Conservation (phyloP, 2,113 vertebrate species). For the Thunnus maccoyii region DNA sequence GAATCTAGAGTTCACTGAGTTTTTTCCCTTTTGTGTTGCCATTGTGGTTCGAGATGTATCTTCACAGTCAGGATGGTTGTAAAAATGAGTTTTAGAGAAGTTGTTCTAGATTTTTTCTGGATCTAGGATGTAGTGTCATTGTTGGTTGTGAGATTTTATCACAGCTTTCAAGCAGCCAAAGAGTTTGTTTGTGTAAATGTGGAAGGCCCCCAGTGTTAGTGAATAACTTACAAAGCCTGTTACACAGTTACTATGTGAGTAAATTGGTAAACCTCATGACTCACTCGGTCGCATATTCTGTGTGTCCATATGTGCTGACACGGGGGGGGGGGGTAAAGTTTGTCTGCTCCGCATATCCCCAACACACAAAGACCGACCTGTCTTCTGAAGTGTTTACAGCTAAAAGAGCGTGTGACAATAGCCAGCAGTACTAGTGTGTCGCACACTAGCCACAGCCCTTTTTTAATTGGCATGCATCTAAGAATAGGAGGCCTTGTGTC, state of each 20-base stretch:
- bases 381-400: background rate
- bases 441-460: constrained; percentile 40
- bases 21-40: background rate
- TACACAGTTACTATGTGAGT: background rate
- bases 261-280: background rate
- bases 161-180: too few species aligned
- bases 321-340: background rate
- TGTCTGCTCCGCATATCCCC: background rate
- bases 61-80: background rate
- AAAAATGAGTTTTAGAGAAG: too few species aligned
- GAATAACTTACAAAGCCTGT: background rate
- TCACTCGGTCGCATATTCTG: background rate
- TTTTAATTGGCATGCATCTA: constrained; percentile 63
- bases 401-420: background rate
- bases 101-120: too few species aligned
- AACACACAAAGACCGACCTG: constrained; percentile 6
- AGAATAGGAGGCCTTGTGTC: constrained; percentile 65
- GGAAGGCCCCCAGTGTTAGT: background rate
- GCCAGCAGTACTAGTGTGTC: constrained; percentile 11
- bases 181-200: background rate
- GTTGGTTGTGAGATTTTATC: too few species aligned
- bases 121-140: too few species aligned
- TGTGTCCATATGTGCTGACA: background rate
- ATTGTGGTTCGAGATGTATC: background rate
- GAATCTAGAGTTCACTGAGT: background rate